A percentile compares a stretch with the other conserved stretches of the same genome.
phyloP scores from a whole-genome alignment of 2,113 vertebrate genomes.

The Arizona elegans region DNA sequence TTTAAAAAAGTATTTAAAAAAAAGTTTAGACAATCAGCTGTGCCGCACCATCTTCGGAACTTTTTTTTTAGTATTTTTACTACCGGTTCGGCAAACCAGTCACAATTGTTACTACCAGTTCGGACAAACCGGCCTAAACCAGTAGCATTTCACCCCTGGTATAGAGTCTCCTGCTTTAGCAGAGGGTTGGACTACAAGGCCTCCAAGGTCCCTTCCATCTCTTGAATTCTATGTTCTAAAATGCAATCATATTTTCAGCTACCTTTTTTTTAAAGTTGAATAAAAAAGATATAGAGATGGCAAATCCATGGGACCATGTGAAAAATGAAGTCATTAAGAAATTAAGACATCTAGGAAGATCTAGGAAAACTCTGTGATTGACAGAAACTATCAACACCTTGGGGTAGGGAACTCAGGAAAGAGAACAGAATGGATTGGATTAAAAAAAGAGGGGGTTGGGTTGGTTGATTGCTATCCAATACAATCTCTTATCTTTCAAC shows the following conservation, averaged over 20 bases:
- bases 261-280: background rate
- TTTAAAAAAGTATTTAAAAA: too few species aligned
- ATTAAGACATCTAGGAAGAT: background rate
- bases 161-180: background rate
- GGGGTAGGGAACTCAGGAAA: background rate
- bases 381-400: background rate
- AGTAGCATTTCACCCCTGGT: too few species aligned
- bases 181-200: background rate
- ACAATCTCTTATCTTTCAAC: background rate
- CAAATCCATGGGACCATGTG: background rate
- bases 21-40: too few species aligned
- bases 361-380: background rate
- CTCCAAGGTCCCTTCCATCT: background rate
- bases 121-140: too few species aligned
- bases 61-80: too few species aligned
- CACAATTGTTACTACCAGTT: too few species aligned
- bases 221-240: background rate
- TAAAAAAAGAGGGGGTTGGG: background rate
- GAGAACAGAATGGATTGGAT: background rate
- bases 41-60: too few species aligned
- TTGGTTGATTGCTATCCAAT: background rate
- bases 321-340: background rate
- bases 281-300: background rate
- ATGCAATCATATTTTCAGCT: background rate
- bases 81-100: too few species aligned